Evolutionary conservation across 1,140 invertebrate species (phyloP).

Genomic region (Cotesia typhae): DNA sequence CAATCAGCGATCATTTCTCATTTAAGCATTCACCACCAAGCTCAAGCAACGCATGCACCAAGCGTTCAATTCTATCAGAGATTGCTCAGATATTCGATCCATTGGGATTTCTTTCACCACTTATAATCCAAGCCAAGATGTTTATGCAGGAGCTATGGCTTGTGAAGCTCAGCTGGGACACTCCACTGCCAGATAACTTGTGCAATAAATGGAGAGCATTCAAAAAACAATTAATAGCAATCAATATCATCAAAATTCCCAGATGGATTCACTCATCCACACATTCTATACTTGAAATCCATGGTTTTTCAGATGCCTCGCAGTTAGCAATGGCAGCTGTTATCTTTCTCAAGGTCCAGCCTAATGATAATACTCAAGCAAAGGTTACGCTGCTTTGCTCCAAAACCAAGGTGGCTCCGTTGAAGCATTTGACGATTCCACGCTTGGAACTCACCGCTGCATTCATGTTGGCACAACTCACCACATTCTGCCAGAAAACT

Average conservation of each 20-base stretch:
- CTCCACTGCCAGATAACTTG: slow-evolving; percentile 37
- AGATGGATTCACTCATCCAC: slow-evolving; percentile 34
- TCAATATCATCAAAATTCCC: slow-evolving; percentile 26
- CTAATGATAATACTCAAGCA: not conserved
- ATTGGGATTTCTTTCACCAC: slow-evolving; percentile 48
- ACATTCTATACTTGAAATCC: slow-evolving; percentile 32
- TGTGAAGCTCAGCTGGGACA: slow-evolving; percentile 51
- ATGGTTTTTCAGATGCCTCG: slow-evolving; percentile 52
- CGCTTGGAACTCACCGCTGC: slow-evolving; percentile 52
- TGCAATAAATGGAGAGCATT: slow-evolving; percentile 38
- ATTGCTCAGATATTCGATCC: slow-evolving; percentile 43
- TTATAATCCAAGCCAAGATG: slow-evolving; percentile 48
- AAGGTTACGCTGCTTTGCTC: not conserved
- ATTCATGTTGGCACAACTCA: slow-evolving; percentile 37
- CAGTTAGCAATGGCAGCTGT: slow-evolving; percentile 34
- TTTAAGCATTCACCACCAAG: not conserved
- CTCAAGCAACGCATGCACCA: slow-evolving; percentile 11
- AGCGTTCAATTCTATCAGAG: slow-evolving; percentile 35
- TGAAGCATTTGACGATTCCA: slow-evolving; percentile 49
- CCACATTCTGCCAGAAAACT: slow-evolving; percentile 18
- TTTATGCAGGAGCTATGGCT: slow-evolving; percentile 51
- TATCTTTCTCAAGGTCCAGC: not conserved
- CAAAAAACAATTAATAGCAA: slow-evolving; percentile 18
- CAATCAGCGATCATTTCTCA: not conserved
- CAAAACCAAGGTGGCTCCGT: slow-evolving; percentile 50